Evolutionary conservation across 2,888 invertebrate species (phyloP).

Genomic region (Drosophila anceps): DNA sequence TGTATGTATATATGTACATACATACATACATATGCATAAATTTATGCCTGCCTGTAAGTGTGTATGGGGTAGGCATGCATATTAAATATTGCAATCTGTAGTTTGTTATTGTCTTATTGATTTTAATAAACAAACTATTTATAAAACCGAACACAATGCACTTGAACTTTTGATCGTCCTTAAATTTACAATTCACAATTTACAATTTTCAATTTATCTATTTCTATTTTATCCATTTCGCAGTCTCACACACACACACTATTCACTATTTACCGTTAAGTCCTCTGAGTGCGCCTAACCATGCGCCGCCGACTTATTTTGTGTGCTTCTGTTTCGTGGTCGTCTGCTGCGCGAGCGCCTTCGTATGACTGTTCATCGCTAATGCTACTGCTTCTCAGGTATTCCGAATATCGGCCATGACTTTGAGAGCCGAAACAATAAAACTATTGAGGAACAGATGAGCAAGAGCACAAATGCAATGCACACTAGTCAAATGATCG

Average conservation of each 20-base stretch:
- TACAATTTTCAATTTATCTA: conserved; percentile 2
- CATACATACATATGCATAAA: background rate
- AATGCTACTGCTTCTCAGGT: conserved; percentile 57
- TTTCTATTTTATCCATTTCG: conserved; percentile 16
- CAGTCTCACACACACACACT: conserved; percentile 14
- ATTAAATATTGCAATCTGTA: conserved; percentile 36
- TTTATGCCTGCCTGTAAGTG: conserved; percentile 13
- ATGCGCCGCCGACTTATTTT: conserved; percentile 18
- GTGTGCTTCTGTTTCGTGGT: conserved; percentile 16
- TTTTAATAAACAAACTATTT: conserved; percentile 51
- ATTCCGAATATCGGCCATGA: conserved; percentile 73
- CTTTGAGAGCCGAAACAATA: conserved; percentile 58
- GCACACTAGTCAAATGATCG: background rate
- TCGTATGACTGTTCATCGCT: conserved; percentile 53
- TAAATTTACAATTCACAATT: conserved; percentile 5
- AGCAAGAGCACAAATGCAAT: conserved; percentile 30
- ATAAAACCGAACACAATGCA: conserved; percentile 22
- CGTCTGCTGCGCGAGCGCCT: conserved; percentile 62
- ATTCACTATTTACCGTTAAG: conserved; percentile 41
- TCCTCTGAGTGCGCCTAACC: conserved; percentile 29
- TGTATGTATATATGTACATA: too few species aligned
- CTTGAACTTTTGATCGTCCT: conserved; percentile 35
- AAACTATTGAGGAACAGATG: conserved; percentile 34
- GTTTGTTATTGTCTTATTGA: conserved; percentile 43
- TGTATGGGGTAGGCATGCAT: background rate